These are phyloP conservation scores for Heliornis fulica DNA, from an alignment of 2,113 vertebrate genomes.

Conservation along the genomic window DNA sequence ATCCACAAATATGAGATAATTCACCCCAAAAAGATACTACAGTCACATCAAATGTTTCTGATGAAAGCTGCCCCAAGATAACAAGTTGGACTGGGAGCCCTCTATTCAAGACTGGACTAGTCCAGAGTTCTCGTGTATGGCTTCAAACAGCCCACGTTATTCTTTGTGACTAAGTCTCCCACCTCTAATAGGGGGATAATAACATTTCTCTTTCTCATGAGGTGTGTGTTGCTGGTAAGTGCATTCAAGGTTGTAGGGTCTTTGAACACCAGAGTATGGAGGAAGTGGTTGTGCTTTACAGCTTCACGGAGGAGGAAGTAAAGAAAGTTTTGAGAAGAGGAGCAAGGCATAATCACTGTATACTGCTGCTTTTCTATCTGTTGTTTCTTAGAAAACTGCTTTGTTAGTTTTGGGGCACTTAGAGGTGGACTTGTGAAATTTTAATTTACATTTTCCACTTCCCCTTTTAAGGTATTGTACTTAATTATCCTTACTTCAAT, in stretches of 20 bases:
- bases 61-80: background rate
- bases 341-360: background rate
- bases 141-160: background rate
- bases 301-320: background rate
- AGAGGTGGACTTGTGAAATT: background rate
- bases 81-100: background rate
- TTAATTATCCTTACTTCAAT: background rate
- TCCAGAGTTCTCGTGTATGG: background rate
- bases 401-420: background rate
- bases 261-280: background rate
- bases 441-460: background rate
- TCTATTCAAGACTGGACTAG: background rate
- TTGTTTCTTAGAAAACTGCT: accelerated
- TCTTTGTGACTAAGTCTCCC: background rate
- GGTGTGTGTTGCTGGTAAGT: accelerated
- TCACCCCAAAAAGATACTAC: background rate
- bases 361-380: background rate
- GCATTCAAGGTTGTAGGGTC: background rate
- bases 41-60: background rate
- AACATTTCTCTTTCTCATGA: background rate
- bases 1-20: background rate
- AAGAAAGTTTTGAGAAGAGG: background rate
- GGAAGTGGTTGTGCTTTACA: background rate
- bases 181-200: background rate
- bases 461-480: background rate